These are phyloP conservation scores for Zosterops hypoxanthus DNA, from an alignment of 2,113 vertebrate species.

Conservation along the genomic window DNA sequence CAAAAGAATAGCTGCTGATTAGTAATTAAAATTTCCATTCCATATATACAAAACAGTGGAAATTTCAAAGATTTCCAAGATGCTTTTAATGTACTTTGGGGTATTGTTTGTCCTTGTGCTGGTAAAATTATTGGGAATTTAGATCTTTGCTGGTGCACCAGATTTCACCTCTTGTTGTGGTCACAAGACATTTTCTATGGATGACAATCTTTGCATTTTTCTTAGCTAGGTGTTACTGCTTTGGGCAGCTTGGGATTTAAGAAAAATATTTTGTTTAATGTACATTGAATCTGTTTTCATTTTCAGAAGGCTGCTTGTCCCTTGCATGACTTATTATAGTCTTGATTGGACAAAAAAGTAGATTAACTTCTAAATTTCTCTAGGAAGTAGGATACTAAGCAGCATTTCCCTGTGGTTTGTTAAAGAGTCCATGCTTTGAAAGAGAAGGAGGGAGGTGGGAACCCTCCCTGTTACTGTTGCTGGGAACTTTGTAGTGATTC, in stretches of 20 bases:
- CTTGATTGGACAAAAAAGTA: neutral
- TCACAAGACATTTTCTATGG: neutral
- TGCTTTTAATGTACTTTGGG: neutral
- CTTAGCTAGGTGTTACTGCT: neutral
- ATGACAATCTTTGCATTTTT: neutral
- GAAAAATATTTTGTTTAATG: neutral
- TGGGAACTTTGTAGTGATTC: neutral
- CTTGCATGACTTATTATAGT: neutral
- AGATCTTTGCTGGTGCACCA: neutral
- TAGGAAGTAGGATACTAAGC: neutral
- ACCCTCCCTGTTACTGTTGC: neutral
- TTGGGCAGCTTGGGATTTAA: neutral
- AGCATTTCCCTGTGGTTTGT: neutral
- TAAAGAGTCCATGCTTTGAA: neutral
- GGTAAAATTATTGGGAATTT: neutral
- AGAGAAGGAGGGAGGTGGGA: neutral
- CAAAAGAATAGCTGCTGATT: neutral
- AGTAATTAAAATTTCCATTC: neutral
- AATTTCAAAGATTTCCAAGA: neutral
- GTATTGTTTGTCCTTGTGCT: neutral
- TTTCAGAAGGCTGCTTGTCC: neutral
- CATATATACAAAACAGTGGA: neutral
- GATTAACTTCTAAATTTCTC: neutral
- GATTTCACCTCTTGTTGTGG: neutral
- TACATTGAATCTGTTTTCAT: neutral